Conservation (phyloP, 2,888 invertebrate genomes). For the Bombyx huttoni region DNA sequence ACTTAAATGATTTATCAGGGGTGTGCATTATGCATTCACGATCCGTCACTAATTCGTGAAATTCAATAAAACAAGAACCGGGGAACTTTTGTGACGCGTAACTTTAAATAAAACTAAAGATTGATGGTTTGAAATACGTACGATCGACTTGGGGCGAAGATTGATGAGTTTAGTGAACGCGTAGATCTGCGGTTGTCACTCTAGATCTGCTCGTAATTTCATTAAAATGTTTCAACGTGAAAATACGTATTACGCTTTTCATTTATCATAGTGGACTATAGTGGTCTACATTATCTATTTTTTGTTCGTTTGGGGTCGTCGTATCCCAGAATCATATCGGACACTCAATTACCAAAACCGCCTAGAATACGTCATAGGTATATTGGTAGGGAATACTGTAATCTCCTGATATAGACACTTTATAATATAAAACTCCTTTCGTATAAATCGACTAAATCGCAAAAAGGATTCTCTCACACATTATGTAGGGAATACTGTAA, state of each 20-base stretch:
- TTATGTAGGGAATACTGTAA: too few relatives aligned
- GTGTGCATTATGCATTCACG: constrained; percentile 2
- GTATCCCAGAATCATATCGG: too few relatives aligned
- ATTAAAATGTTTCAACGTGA: background rate
- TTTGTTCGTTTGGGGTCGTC: background rate
- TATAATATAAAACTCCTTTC: too few relatives aligned
- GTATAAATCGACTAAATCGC: too few relatives aligned
- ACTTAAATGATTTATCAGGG: background rate
- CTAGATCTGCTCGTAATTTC: background rate
- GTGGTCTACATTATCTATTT: background rate
- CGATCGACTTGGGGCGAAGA: constrained; percentile 49
- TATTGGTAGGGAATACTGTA: too few relatives aligned
- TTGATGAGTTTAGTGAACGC: constrained; percentile 25
- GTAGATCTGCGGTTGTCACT: constrained; percentile 16
- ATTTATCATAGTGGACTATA: constrained; percentile 5
- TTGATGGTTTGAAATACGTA: constrained; percentile 42
- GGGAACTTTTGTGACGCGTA: constrained; percentile 14
- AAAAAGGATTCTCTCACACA: too few relatives aligned
- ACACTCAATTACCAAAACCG: too few relatives aligned
- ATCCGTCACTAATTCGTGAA: constrained; percentile 18
- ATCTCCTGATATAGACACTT: too few relatives aligned
- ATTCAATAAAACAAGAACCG: constrained; percentile 22
- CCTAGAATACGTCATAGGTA: too few relatives aligned
- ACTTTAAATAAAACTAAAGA: constrained; percentile 34
- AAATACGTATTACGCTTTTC: constrained; percentile 7